A percentile compares a stretch with the other conserved stretches of the same genome.
phyloP scores from a whole-genome alignment of 2,797 vertebrate species.

The Gymnothorax reevesii region DNA sequence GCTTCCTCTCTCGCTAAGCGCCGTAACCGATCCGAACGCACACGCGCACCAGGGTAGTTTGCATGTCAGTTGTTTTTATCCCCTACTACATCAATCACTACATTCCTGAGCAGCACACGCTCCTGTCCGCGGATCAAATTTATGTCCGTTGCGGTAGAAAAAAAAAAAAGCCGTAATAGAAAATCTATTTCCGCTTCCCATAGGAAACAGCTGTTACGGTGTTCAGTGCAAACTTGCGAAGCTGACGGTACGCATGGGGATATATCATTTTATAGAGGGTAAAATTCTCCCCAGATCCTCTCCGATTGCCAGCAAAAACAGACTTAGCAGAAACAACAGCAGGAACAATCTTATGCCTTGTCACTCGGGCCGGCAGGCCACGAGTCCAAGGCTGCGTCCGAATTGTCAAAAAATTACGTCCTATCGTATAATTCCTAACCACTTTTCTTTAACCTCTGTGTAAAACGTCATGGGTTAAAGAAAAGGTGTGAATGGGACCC shows the following conservation, averaged over 20 bases:
- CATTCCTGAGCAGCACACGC: not conserved
- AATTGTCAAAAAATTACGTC: no score
- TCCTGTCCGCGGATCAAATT: not conserved
- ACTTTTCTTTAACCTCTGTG: no score
- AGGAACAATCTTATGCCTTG: not conserved
- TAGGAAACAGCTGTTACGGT: not conserved
- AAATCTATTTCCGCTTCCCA: slow-evolving; percentile 20
- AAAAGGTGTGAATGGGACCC: no score
- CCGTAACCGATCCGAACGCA: not conserved
- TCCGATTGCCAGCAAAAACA: not conserved
- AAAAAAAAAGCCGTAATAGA: slow-evolving; percentile 48
- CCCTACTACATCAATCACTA: not conserved
- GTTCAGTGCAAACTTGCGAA: not conserved
- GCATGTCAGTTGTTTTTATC: not conserved
- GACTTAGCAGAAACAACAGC: not conserved
- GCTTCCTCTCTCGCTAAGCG: not conserved
- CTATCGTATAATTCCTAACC: no score
- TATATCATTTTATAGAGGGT: not conserved
- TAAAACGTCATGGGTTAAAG: no score
- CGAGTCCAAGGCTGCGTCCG: no score
- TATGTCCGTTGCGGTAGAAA: slow-evolving; percentile 27
- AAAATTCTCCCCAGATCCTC: not conserved
- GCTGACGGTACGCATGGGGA: not conserved
- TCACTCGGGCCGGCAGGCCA: no score
- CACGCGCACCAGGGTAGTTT: not conserved